Percentiles rank a stretch among this genome's conserved stretches.
phyloP scores from a whole-genome alignment of 2,888 invertebrate genomes.

The Zhuqinia jingwanae region DNA sequence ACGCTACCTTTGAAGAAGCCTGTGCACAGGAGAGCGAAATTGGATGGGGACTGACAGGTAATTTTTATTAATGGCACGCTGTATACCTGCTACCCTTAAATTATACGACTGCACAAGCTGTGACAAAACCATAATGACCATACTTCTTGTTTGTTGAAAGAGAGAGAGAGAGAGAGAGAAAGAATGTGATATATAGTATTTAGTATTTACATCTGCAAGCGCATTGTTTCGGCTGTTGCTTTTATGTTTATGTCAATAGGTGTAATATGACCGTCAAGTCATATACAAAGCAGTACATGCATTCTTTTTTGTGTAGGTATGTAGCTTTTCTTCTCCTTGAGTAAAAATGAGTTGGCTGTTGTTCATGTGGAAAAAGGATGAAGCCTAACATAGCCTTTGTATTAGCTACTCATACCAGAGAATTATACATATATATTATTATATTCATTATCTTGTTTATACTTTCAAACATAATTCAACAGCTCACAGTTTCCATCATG shows the following conservation, averaged over 20 bases:
- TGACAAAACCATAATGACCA: constrained; percentile 35
- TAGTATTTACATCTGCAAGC: not conserved
- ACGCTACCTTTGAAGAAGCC: too few relatives aligned
- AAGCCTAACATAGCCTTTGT: not conserved
- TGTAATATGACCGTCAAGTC: not conserved
- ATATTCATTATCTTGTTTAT: constrained; percentile 12
- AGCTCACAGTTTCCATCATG: not conserved
- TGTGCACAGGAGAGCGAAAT: too few relatives aligned
- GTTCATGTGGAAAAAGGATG: not conserved
- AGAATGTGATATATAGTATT: not conserved
- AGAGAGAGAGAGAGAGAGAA: not conserved
- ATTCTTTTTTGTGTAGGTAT: not conserved
- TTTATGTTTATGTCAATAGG: not conserved
- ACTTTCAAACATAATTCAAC: not conserved
- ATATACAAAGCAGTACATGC: not conserved
- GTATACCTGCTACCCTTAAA: too few relatives aligned
- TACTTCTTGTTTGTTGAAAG: not conserved
- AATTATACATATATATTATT: not conserved
- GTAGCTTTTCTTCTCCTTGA: too few relatives aligned
- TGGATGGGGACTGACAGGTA: too few relatives aligned
- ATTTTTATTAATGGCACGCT: too few relatives aligned
- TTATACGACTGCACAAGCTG: constrained; percentile 50
- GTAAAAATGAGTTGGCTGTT: not conserved
- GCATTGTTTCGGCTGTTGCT: not conserved
- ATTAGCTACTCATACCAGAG: not conserved